These are phyloP conservation scores for Zosterops japonicus DNA, from an alignment of 2,113 vertebrate species.

Conservation along the genomic window DNA sequence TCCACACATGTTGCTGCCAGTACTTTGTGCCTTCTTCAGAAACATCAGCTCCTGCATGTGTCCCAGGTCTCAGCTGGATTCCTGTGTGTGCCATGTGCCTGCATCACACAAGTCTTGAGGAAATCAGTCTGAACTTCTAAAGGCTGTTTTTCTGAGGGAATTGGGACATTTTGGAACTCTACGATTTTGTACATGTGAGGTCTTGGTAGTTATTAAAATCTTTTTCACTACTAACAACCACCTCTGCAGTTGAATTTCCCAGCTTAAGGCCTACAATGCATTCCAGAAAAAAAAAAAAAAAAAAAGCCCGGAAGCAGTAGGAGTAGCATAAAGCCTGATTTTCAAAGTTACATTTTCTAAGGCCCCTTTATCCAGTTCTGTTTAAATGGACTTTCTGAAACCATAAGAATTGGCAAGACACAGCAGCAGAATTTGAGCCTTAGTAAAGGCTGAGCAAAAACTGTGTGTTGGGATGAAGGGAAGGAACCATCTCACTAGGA, in stretches of 20 bases:
- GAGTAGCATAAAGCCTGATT: neutral
- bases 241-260: neutral
- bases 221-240: neutral
- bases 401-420: rapidly evolving
- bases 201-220: neutral
- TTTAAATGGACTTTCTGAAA: neutral
- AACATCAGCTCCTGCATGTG: rapidly evolving
- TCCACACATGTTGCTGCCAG: neutral
- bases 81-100: neutral
- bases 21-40: neutral
- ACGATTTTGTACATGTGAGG: neutral
- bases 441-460: neutral
- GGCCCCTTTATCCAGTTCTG: neutral
- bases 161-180: neutral
- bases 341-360: neutral
- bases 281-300: neutral
- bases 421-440: neutral
- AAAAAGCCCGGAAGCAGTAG: neutral
- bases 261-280: neutral
- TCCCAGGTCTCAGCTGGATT: neutral
- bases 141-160: neutral
- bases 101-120: neutral
- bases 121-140: neutral
- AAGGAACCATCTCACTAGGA: neutral
- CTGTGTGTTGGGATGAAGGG: neutral